Base-by-base conservation (phyloP, 1,140 invertebrate species). In the Heliconius hewitsoni region DNA sequence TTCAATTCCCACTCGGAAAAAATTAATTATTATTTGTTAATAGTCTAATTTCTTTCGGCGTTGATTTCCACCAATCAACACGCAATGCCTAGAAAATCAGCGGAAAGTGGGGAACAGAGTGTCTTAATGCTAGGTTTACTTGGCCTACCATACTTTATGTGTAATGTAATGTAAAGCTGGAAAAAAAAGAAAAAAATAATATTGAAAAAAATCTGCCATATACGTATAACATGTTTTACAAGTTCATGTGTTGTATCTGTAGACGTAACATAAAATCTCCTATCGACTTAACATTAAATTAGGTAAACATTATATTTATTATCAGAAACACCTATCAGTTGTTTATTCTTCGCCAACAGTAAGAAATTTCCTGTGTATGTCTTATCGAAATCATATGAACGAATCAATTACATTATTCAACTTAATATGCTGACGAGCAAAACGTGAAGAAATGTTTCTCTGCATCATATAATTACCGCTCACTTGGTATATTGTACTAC, bases 371-470 rank as follows among this genome's bases (percentile, higher is more conserved):
- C 57, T 27, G 23, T 66, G 27, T 66, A 66, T 66, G 27, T 76
- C 79, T 34, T 55, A 55, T 52, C 50, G 55, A 70, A 72, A 66
- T 30, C 34, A 37, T 76, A 76, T 50, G 8, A 46, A 73, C 55
- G 37, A 66, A 60, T 76, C 42, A 71, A 42, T 72, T 27, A 34
- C 74, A 46, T 77, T 79, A 81, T 82, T 74, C 50, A 71, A 66
- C 71, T 57, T 74, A 73, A 77, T 78, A 73, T 83, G 87, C 82
- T 84, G 76, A 82, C 81, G 75, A 80, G 81, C 77, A 77, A 82
- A 76, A 87, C 85, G 85, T 86, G 85, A 84, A 82, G 80, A 84
- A 86, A 85, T 79, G 84, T 76, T 80, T 83, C 73, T 80, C 66
- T 71, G 60, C 55, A 71, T 71, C 46, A 76, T 81, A 23, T 74